Evolutionary conservation across 2,113 vertebrate genomes (phyloP).

Genomic region (Petrocephalus microphthalmus): DNA sequence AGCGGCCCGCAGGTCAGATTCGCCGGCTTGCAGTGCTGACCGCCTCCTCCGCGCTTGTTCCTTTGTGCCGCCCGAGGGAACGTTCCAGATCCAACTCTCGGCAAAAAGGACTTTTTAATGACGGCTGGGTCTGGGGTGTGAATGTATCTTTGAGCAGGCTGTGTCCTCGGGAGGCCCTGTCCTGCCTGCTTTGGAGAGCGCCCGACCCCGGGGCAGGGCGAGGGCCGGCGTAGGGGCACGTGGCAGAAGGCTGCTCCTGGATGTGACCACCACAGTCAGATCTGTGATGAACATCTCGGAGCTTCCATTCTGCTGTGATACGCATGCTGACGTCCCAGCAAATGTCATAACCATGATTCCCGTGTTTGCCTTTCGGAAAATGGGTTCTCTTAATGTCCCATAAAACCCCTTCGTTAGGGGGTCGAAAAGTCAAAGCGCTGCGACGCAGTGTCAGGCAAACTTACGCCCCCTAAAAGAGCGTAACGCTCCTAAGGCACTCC

Average conservation of each 20-base stretch:
- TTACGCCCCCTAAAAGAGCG: not conserved
- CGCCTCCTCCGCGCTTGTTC: too few species aligned
- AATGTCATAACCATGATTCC: not conserved
- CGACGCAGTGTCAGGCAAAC: not conserved
- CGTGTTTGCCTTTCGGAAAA: not conserved
- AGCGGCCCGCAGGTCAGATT: conserved; percentile 74
- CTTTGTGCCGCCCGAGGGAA: not conserved
- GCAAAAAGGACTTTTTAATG: not conserved
- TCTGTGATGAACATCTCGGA: not conserved
- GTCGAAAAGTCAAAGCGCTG: not conserved
- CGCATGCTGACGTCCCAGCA: not conserved
- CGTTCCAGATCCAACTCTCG: not conserved
- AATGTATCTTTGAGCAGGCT: not conserved
- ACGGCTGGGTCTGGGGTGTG: not conserved
- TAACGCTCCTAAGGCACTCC: not conserved
- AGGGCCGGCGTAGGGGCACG: not conserved
- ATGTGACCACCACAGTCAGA: not conserved
- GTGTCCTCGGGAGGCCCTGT: not conserved
- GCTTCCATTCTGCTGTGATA: not conserved
- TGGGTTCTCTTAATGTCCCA: not conserved
- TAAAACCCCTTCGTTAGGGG: not conserved
- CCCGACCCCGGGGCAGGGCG: not conserved
- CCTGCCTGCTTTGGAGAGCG: not conserved
- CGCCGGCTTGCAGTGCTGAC: conserved; percentile 17
- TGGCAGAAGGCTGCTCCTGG: not conserved